A percentile compares a stretch with the other conserved stretches of the same genome.
phyloP scores from a whole-genome alignment of 2,797 vertebrate species.

The Cyclopterus lumpus region DNA sequence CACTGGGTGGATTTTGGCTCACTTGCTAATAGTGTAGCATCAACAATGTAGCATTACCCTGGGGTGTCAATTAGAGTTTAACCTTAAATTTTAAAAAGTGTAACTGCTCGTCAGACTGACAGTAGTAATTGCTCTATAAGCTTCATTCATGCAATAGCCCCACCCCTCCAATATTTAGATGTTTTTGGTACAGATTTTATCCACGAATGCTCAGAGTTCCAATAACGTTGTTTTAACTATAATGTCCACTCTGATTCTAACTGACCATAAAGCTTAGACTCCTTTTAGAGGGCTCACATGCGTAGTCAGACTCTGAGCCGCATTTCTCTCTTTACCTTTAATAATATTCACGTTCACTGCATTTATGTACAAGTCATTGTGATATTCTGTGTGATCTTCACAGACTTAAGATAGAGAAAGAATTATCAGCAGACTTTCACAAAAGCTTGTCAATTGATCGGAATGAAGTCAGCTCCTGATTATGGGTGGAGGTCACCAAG shows the following conservation, averaged over 20 bases:
- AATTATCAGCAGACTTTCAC: background rate
- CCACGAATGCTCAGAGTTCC: background rate
- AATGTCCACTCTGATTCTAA: conserved; percentile 12
- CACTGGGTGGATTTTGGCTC: conserved; percentile 58
- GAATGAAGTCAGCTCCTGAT: conserved; percentile 3
- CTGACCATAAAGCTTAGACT: background rate
- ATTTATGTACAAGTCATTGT: background rate
- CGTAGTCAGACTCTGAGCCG: background rate
- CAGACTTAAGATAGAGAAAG: conserved; percentile 1
- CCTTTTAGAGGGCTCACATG: background rate
- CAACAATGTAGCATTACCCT: conserved; percentile 32
- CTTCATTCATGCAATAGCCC: background rate
- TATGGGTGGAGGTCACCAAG: conserved; percentile 35
- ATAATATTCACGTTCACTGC: background rate
- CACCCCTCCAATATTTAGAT: background rate
- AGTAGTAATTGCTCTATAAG: conserved; percentile 2
- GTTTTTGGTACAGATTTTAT: conserved; percentile 10
- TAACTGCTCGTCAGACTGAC: conserved; percentile 18
- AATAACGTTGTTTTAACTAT: background rate
- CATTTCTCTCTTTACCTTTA: background rate
- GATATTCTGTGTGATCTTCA: background rate
- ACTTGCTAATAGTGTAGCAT: conserved; percentile 33
- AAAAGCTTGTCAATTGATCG: conserved; percentile 22
- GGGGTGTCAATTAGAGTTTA: conserved; percentile 48
- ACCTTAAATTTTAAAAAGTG: conserved; percentile 17